These are phyloP conservation scores for Chrysolina haemoptera DNA, from an alignment of 2,888 invertebrate species.

Conservation along the genomic window DNA sequence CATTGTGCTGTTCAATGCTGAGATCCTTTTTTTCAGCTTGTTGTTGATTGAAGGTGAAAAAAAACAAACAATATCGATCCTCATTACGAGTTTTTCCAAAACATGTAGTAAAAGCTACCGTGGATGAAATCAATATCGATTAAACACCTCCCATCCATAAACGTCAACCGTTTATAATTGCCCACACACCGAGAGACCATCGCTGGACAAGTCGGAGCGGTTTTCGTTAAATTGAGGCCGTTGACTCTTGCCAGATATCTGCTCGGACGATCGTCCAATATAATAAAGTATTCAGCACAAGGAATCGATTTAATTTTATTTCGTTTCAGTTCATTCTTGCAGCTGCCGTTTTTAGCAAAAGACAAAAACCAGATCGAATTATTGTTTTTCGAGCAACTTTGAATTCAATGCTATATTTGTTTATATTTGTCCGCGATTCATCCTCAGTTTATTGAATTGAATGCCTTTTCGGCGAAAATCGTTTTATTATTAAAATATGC, in stretches of 20 bases:
- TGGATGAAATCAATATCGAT: slow-evolving; percentile 1
- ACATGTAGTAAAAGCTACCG: not conserved
- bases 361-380: not conserved
- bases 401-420: too few relatives aligned
- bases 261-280: slow-evolving; percentile 29
- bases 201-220: slow-evolving; percentile 9
- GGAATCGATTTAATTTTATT: not conserved
- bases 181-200: not conserved
- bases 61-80: not conserved
- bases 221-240: slow-evolving; percentile 23
- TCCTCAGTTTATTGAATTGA: not conserved
- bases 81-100: not conserved
- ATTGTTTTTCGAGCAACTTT: not conserved
- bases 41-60: not conserved
- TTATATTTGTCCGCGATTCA: not conserved
- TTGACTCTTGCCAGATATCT: slow-evolving; percentile 30
- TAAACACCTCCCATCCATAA: not conserved
- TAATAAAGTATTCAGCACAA: slow-evolving; percentile 33
- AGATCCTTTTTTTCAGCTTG: not conserved
- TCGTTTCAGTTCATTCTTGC: not conserved
- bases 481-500: too few relatives aligned
- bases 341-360: not conserved
- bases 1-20: too few relatives aligned
- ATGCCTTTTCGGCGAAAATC: too few relatives aligned
- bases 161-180: not conserved